Base-by-base conservation (phyloP, 2,113 vertebrate species). In the Heterotilapia buettikoferi region DNA sequence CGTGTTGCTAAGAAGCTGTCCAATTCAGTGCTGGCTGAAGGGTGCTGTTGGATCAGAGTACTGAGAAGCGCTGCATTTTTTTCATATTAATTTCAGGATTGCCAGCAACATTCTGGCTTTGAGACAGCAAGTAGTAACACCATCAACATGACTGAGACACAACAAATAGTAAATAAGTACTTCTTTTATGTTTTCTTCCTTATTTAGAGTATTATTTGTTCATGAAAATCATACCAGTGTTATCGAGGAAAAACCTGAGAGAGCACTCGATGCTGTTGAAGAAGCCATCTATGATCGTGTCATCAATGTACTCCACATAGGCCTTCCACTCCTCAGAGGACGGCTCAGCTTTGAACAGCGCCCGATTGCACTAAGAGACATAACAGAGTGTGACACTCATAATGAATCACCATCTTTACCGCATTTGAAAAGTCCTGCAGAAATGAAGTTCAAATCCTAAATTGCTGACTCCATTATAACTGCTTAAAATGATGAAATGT, bases 271-370 rank as follows among this genome's bases (percentile, higher is more conserved):
- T 94, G 63, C 97, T 97, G 87, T 89, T 96, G 92, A 97, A 98
- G 92, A 99, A 98, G 4, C 98, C 98, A 26, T 98, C 97, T 9
- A 98, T 94, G 59, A 99, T 90, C 95, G 98, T 97, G 89, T 98
- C 96, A 88, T 99, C 99, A 18, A 99, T 80, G 6, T 98, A 97
- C 50, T 97, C 97, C 83, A 98, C 91, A 2, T 99, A 99, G 1
- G 93, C 94, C 91, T 95, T 97, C 98, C 99, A 99, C 83, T 91
- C 53, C 1, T 94, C 96, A 14, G 97, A 98, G 1, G 88, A 47
- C 31, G 95, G 90, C 19, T 98, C 97, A 50, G 96, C 96, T 85
- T 91, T 94, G 5, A 99, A 97, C 19, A 99, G 96, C 38, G 18
- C 84, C 90, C 96, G 85, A 80, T 99, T 99, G 88, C 97, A 97